Evolutionary conservation across 1,140 invertebrate genomes (phyloP), one percentile per base, ranked within the genome.

Genomic region (Prorops nasuta): DNA sequence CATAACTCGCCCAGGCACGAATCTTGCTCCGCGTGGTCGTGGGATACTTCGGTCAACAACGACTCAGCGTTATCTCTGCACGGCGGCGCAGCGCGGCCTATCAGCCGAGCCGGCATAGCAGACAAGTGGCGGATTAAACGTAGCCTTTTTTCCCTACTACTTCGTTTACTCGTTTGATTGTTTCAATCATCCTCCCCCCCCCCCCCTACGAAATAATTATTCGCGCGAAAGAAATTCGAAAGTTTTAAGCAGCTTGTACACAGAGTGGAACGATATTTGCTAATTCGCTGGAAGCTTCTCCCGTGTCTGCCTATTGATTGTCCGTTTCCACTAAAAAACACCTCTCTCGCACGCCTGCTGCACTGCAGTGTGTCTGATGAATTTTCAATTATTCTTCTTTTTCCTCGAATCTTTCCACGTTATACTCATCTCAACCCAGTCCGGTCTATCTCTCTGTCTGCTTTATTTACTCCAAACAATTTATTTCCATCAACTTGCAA

Each of bases 1-100:
- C 54, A 60, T 60, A 62, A 60, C 57, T n/a, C 54, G 58, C 58
- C 38, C 53, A 32, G 39, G 44, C 44, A 56, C 43, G 37, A 41
- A 45, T 28, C 46, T 49, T 28, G 4, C 24, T 28, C 4, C 24
- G 4, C 24, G 24, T 28, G 24, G 4, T 66, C 55, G 64, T 65
- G 54, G 58, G 65, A n/a, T 61, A 66, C 60, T 66, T 66, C 63
- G 63, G 64, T 66, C 64, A 66, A 66, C 64, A 66, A 65, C 59
- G 59, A 61, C 58, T 61, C 58, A 42, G 34, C 57, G 58, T 56
- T 60, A 60, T 61, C 57, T 63, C 63, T n/a, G n/a, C n/a, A n/a
- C n/a, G n/a, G n/a, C n/a, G 54, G 62, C 56, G 61, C 60, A 66
- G 60, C 55, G 54, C 55, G 58, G n/a, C n/a, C n/a, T n/a, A n/a